These are phyloP conservation scores for Drosophila tropicalis DNA, from an alignment of 1,140 invertebrate genomes.

Conservation along the genomic window DNA sequence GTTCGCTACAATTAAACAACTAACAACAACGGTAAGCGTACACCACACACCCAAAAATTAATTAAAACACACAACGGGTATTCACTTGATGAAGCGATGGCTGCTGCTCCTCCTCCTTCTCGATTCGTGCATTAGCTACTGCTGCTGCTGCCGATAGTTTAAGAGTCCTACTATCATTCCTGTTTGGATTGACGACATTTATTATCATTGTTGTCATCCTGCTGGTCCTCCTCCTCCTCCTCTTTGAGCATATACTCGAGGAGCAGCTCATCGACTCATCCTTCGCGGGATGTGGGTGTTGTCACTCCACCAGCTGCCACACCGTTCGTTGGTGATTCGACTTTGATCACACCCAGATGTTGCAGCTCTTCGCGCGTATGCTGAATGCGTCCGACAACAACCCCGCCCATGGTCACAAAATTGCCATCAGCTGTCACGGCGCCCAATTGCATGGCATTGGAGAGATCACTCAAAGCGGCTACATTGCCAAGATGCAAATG, in stretches of 20 bases:
- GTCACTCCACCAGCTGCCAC: conserved; percentile 37
- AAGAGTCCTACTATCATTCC: conserved; percentile 5
- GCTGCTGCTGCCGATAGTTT: conserved; percentile 1
- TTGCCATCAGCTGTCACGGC: conserved; percentile 77
- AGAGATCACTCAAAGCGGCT: conserved; percentile 69
- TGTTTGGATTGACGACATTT: background rate
- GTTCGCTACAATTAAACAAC: conserved; percentile 81
- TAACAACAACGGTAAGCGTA: conserved; percentile 79
- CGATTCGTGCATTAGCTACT: conserved; percentile 33
- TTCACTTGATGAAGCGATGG: conserved; percentile 3
- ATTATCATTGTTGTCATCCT: background rate
- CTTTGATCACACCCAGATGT: conserved; percentile 76
- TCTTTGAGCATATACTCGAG: conserved; percentile 72
- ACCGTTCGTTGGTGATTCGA: conserved; percentile 75
- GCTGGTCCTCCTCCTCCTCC: conserved; percentile 41
- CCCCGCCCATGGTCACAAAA: conserved; percentile 80
- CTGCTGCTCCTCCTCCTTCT: conserved; percentile 15
- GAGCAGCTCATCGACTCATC: conserved; percentile 76
- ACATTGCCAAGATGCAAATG: conserved; percentile 58
- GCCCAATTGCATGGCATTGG: conserved; percentile 72
- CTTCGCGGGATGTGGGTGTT: conserved; percentile 60
- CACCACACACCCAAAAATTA: conserved; percentile 44
- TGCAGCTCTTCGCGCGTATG: conserved; percentile 75
- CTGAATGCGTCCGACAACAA: conserved; percentile 75
- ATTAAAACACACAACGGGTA: conserved; percentile 9